Evolutionary conservation across 1,140 invertebrate genomes (phyloP).

Genomic region (Drosophila athabasca): DNA sequence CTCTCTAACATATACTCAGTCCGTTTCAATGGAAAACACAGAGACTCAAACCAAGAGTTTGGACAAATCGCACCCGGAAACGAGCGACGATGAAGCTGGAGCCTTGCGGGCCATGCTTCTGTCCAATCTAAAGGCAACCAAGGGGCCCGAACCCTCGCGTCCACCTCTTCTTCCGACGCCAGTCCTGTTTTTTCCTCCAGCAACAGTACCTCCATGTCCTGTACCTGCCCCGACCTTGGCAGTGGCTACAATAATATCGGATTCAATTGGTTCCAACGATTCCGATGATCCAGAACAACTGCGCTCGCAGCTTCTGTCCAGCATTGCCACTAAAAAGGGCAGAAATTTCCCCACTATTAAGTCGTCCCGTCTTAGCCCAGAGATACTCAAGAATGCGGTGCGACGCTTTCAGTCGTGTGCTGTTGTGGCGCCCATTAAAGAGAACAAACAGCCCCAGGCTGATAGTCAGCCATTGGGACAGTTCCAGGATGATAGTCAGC

Average conservation of each 20-base stretch:
- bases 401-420: slow-evolving; percentile 47
- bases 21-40: slow-evolving; percentile 68
- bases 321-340: slow-evolving; percentile 54
- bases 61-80: slow-evolving; percentile 21
- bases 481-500: background rate
- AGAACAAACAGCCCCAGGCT: background rate
- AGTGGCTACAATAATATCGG: background rate
- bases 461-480: too few species aligned
- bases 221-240: background rate
- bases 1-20: slow-evolving; percentile 56
- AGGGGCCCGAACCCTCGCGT: background rate
- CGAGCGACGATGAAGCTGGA: slow-evolving; percentile 73
- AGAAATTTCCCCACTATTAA: background rate
- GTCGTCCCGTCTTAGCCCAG: slow-evolving; percentile 27
- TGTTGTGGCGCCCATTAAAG: background rate
- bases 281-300: slow-evolving; percentile 67
- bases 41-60: slow-evolving; percentile 34
- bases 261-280: slow-evolving; percentile 9
- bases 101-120: slow-evolving; percentile 72
- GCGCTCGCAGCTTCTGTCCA: slow-evolving; percentile 53
- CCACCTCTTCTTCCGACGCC: background rate
- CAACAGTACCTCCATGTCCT: background rate
- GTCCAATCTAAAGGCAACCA: slow-evolving; percentile 48
- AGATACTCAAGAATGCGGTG: slow-evolving; percentile 72
- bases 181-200: background rate